A percentile compares a stretch with the other conserved stretches of the same genome.
These are phyloP conservation scores for Acanthurus leucopareius DNA, from an alignment of 2,797 vertebrate genomes.

Conservation along the genomic window DNA sequence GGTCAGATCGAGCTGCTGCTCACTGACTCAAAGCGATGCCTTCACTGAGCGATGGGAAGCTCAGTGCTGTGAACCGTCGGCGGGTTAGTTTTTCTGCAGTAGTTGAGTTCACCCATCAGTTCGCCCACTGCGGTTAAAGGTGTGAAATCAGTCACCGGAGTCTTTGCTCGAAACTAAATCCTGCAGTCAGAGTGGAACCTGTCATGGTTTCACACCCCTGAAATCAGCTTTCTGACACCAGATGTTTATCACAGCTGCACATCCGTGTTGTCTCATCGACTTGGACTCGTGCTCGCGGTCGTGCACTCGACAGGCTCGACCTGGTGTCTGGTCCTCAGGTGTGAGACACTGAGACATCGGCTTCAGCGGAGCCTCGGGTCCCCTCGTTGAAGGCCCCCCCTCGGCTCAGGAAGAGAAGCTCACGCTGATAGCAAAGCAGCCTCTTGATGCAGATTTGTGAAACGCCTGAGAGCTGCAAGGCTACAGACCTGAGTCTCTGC, in stretches of 20 bases:
- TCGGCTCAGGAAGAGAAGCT: slow-evolving; percentile 70
- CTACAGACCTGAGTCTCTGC: slow-evolving; percentile 41
- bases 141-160: slow-evolving; percentile 38
- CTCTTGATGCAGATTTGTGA: slow-evolving; percentile 63
- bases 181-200: slow-evolving; percentile 1
- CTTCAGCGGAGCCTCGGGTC: slow-evolving; percentile 28
- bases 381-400: slow-evolving; percentile 56
- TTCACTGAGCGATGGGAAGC: slow-evolving; percentile 31
- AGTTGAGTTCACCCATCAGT: slow-evolving; percentile 9
- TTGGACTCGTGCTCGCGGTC: slow-evolving; percentile 13
- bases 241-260: slow-evolving; percentile 14
- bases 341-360: slow-evolving; percentile 48
- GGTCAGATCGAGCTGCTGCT: slow-evolving; percentile 7
- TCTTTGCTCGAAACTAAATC: slow-evolving; percentile 26
- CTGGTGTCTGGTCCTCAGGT: slow-evolving; percentile 33
- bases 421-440: slow-evolving; percentile 66
- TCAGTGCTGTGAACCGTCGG: slow-evolving; percentile 5
- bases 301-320: slow-evolving; percentile 12
- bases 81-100: slow-evolving; percentile 24
- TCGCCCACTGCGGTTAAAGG: slow-evolving; percentile 23
- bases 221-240: slow-evolving; percentile 7
- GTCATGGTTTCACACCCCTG: slow-evolving; percentile 15
- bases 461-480: slow-evolving; percentile 46
- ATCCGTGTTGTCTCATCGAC: neutral
- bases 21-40: slow-evolving; percentile 10